phyloP scores from a whole-genome alignment of 2,113 vertebrate genomes.

The Gracilinanus agilis region DNA sequence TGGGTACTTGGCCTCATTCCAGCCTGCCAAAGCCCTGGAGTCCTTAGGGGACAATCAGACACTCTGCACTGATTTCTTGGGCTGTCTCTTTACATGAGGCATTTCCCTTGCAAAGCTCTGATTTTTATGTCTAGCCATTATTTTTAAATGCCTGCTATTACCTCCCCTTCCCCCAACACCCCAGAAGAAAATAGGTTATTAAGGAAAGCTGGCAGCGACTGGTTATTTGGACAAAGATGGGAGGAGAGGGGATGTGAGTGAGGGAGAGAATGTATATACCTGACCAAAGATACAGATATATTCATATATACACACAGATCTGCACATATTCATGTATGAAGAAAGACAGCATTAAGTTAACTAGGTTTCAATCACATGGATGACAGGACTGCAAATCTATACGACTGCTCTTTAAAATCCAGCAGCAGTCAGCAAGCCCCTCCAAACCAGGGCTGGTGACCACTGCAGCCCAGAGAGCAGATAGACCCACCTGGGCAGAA shows the following conservation, averaged over 20 bases:
- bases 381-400: not conserved
- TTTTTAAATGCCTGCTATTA: not conserved
- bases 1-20: not conserved
- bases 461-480: not conserved
- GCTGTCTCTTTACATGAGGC: not conserved
- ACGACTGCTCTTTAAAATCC: not conserved
- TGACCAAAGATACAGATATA: not conserved
- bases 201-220: not conserved
- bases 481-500: not conserved
- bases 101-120: not conserved
- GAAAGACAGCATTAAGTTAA: not conserved
- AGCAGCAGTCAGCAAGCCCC: not conserved
- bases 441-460: not conserved
- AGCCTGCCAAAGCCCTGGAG: not conserved
- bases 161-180: not conserved
- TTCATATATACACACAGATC: not conserved
- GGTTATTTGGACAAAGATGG: not conserved
- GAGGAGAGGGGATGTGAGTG: not conserved
- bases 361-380: not conserved
- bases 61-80: not conserved
- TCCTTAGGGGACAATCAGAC: not conserved
- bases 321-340: not conserved
- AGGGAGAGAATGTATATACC: not conserved
- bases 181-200: not conserved
- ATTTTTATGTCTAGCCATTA: conserved; percentile 4